Evolutionary conservation across 2,113 vertebrate species (phyloP).

Genomic region (Arothron firmamentum): DNA sequence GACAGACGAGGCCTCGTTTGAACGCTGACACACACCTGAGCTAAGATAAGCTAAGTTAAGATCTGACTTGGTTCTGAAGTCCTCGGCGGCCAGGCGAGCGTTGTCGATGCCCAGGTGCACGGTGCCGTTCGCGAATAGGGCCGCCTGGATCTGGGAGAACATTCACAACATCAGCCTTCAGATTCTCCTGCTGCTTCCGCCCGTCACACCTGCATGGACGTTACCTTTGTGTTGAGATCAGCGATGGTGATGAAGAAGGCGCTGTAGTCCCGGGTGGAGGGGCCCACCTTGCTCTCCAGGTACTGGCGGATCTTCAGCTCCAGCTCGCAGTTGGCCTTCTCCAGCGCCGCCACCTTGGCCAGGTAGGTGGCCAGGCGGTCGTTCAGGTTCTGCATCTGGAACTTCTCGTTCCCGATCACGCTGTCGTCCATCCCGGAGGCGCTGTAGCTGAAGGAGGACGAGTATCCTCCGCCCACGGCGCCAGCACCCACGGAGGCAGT

Average conservation of each 20-base stretch:
- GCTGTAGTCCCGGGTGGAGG: slow-evolving; percentile 29
- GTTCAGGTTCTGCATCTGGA: slow-evolving; percentile 76
- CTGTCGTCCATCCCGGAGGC: slow-evolving; percentile 31
- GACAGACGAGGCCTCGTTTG: neutral
- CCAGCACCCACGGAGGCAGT: neutral
- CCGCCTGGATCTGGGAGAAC: slow-evolving; percentile 58
- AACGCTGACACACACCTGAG: neutral
- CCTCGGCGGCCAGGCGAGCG: slow-evolving; percentile 76
- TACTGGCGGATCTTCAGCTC: slow-evolving; percentile 73
- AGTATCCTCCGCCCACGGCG: neutral
- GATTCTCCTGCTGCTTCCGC: no score
- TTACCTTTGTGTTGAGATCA: slow-evolving; percentile 67
- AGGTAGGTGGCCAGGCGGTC: slow-evolving; percentile 74
- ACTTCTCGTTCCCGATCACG: slow-evolving; percentile 61
- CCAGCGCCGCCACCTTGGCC: slow-evolving; percentile 69
- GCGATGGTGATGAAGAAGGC: slow-evolving; percentile 39
- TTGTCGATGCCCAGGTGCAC: slow-evolving; percentile 74
- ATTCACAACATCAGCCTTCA: no score
- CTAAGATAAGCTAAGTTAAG: neutral
- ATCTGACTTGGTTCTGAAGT: slow-evolving; percentile 78
- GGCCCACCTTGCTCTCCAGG: slow-evolving; percentile 55
- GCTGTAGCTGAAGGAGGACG: slow-evolving; percentile 2
- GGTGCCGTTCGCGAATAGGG: slow-evolving; percentile 60
- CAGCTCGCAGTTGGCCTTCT: slow-evolving; percentile 68
- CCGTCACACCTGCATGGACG: no score